Percentiles rank a stretch among this genome's conserved stretches.
These are phyloP conservation scores for Oreochromis grahami DNA, from an alignment of 2,797 vertebrate genomes.

Conservation along the genomic window DNA sequence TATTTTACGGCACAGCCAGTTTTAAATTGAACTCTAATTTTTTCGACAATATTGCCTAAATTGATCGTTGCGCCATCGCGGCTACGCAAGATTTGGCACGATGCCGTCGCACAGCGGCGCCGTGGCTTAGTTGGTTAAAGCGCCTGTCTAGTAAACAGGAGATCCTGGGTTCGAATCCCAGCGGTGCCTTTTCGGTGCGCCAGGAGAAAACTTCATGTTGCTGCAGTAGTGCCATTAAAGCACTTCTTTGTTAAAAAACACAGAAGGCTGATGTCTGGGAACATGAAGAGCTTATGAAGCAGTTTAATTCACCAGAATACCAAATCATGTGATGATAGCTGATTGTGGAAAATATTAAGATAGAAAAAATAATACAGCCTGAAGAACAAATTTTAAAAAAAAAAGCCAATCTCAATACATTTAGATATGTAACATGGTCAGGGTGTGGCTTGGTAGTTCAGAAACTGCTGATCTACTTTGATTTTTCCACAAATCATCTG, in stretches of 20 bases:
- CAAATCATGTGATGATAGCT: neutral
- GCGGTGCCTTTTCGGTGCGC: slow-evolving; percentile 24
- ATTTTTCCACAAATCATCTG: neutral
- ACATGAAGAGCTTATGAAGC: neutral
- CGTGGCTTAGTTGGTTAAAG: slow-evolving; percentile 63
- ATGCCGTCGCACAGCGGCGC: rapidly evolving
- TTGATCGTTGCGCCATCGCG: neutral
- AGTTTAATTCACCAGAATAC: neutral
- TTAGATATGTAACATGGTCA: too few relatives aligned
- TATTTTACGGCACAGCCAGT: neutral
- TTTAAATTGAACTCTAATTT: neutral
- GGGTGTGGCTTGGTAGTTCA: too few relatives aligned
- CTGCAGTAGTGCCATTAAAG: neutral
- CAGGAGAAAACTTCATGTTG: neutral
- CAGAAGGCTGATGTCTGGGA: neutral
- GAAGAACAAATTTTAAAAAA: too few relatives aligned
- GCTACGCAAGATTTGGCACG: rapidly evolving
- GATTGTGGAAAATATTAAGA: neutral
- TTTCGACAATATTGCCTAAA: neutral
- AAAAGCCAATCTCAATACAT: too few relatives aligned
- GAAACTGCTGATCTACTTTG: too few relatives aligned
- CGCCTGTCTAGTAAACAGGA: slow-evolving; percentile 60
- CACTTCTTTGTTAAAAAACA: neutral
- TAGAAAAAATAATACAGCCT: neutral
- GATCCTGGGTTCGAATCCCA: slow-evolving; percentile 59